Evolutionary conservation across 2,113 vertebrate species (phyloP).

Genomic region (Zosterops japonicus): DNA sequence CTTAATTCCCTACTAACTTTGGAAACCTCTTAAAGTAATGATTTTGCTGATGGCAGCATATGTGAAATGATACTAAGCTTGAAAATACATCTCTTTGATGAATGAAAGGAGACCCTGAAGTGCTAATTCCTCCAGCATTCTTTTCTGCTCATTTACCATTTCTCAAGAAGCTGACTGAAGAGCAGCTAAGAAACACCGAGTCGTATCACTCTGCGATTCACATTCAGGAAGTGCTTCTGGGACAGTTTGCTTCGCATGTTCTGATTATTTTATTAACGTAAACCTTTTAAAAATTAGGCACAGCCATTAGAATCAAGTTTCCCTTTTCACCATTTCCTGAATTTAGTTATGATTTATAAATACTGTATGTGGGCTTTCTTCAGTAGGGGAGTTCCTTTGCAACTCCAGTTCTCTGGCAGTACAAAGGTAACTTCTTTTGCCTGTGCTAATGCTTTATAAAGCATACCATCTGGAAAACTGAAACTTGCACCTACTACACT

Average conservation of each 20-base stretch:
- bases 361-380: neutral
- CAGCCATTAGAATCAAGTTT: neutral
- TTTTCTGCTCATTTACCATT: neutral
- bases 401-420: neutral
- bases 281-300: neutral
- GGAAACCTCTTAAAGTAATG: slow-evolving; percentile 14
- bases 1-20: slow-evolving; percentile 22
- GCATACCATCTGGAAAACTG: neutral
- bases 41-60: slow-evolving; percentile 47
- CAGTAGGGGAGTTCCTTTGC: neutral
- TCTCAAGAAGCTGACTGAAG: neutral
- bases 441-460: neutral
- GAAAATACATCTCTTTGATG: slow-evolving; percentile 42
- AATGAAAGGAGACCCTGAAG: slow-evolving; percentile 40
- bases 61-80: slow-evolving; percentile 22
- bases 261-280: neutral
- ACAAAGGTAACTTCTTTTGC: neutral
- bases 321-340: neutral
- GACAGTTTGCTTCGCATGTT: neutral
- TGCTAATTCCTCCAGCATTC: slow-evolving; percentile 29
- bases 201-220: neutral
- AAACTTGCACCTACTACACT: neutral
- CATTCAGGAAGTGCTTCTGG: neutral
- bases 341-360: neutral
- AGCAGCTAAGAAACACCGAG: neutral